Conservation (phyloP, 2,113 vertebrate genomes). For the Willisornis vidua region DNA sequence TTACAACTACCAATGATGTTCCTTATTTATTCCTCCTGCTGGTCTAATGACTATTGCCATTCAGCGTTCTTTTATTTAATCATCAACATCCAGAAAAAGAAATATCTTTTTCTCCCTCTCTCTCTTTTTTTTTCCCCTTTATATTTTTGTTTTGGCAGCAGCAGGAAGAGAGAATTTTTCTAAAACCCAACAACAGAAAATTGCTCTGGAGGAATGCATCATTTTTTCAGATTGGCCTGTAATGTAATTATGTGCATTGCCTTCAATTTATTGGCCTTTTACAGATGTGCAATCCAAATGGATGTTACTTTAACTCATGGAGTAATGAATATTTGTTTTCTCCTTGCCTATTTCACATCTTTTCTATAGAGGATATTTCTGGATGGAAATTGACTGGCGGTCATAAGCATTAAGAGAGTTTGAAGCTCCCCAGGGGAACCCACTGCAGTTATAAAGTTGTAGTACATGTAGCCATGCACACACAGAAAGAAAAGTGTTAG, state of each 20-base stretch:
- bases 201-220: conserved; percentile 6
- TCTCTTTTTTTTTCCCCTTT: neutral
- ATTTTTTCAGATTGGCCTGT: conserved; percentile 19
- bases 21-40: conserved; percentile 51
- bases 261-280: conserved; percentile 61
- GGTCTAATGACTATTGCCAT: conserved; percentile 54
- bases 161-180: conserved; percentile 19
- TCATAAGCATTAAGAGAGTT: conserved; percentile 61
- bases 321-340: conserved; percentile 60
- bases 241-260: conserved; percentile 18
- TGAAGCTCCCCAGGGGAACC: conserved; percentile 19
- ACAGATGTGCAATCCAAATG: conserved; percentile 42
- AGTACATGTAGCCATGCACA: neutral
- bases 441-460: conserved; percentile 31
- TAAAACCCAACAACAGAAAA: conserved; percentile 24
- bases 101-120: neutral
- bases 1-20: conserved; percentile 57
- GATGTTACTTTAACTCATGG: conserved; percentile 45
- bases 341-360: conserved; percentile 32
- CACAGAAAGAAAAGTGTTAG: conserved; percentile 19
- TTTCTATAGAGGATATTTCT: conserved; percentile 51
- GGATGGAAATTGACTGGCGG: conserved; percentile 52
- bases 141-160: neutral
- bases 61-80: conserved; percentile 55
- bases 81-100: conserved; percentile 48